These are phyloP conservation scores for Formicarius rufipectus DNA, from an alignment of 2,113 vertebrate genomes.

Conservation along the genomic window DNA sequence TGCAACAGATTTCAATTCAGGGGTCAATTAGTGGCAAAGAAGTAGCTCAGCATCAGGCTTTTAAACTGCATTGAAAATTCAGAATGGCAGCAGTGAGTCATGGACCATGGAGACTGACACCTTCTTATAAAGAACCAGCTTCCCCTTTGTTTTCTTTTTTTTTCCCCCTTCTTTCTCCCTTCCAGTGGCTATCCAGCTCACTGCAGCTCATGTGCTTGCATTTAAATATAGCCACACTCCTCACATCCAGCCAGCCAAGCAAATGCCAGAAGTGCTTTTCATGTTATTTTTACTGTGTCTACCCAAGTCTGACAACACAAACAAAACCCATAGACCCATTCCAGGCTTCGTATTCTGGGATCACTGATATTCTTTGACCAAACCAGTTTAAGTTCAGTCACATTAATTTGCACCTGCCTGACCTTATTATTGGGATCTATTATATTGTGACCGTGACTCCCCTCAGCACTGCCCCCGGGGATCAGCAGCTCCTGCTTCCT, in stretches of 20 bases:
- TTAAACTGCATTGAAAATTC: not conserved
- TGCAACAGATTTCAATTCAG: not conserved
- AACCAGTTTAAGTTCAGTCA: not conserved
- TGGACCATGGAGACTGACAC: not conserved
- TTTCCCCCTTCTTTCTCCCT: not conserved
- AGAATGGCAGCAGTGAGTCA: not conserved
- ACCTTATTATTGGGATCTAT: not conserved
- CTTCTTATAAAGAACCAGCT: not conserved
- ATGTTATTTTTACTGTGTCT: slow-evolving; percentile 67
- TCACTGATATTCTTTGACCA: not conserved
- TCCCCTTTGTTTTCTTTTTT: not conserved
- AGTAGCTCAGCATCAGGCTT: not conserved
- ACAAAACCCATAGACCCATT: not conserved
- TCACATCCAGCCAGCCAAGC: slow-evolving; percentile 29
- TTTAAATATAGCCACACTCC: slow-evolving; percentile 54
- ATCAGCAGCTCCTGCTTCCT: slow-evolving; percentile 7
- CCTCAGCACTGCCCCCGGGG: not conserved
- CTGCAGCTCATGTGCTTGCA: slow-evolving; percentile 28
- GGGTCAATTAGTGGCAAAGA: not conserved
- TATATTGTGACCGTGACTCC: no score
- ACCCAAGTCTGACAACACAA: slow-evolving; percentile 26
- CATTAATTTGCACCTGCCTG: not conserved
- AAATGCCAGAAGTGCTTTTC: slow-evolving; percentile 51
- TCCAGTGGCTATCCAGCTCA: not conserved
- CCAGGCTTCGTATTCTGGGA: not conserved